These are phyloP conservation scores for Cherax destructor DNA, from an alignment of 1,140 invertebrate genomes.

Conservation along the genomic window DNA sequence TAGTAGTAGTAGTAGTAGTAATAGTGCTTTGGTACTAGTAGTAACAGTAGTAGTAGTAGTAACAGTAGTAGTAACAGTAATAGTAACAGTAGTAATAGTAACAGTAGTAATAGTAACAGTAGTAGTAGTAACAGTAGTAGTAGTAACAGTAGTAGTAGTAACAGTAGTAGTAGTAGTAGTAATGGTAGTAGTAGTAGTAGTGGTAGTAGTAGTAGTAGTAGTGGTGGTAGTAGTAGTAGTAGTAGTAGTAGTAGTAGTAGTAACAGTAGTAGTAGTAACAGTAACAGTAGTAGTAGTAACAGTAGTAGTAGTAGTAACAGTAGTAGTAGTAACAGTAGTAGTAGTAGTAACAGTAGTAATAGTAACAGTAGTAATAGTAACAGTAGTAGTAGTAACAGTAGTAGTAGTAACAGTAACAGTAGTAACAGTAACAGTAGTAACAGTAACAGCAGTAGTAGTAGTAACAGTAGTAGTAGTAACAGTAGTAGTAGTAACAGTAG, in stretches of 20 bases:
- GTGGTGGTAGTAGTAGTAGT: not conserved
- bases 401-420: not conserved
- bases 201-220: not conserved
- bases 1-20: no score
- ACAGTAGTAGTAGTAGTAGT: not conserved
- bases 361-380: not conserved
- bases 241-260: not conserved
- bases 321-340: not conserved
- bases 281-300: not conserved
- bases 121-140: not conserved
- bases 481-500: not conserved
- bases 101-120: not conserved
- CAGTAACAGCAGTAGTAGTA: not conserved
- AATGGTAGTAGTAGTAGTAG: not conserved
- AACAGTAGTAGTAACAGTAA: not conserved
- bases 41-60: no score
- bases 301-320: constrained; percentile 11
- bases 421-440: not conserved
- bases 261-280: not conserved
- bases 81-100: not conserved
- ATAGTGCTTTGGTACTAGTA: no score
- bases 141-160: not conserved
- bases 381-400: not conserved
- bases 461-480: not conserved
- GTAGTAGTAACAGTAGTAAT: not conserved